A percentile compares a stretch with the other conserved stretches of the same genome.
phyloP scores from a whole-genome alignment of 2,113 vertebrate species.

The Leuciscus idus region DNA sequence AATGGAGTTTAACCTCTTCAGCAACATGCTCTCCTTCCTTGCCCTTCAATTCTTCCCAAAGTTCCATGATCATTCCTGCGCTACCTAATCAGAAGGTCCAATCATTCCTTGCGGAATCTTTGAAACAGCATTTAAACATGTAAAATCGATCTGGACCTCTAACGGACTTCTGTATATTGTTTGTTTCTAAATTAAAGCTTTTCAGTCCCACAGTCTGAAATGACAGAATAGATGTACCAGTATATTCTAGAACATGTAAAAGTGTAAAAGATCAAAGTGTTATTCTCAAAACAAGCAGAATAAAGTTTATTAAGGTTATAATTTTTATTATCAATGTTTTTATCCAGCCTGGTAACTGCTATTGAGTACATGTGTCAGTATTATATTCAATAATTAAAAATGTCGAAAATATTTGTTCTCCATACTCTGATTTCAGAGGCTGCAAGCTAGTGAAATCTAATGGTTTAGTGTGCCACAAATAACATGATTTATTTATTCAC shows the following conservation, averaged over 20 bases:
- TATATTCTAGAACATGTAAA: conserved; percentile 77
- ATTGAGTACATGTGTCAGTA: conserved; percentile 84
- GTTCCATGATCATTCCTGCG: conserved; percentile 57
- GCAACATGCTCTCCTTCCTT: conserved; percentile 18
- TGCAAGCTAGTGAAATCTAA: background rate
- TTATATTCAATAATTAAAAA: conserved; percentile 81
- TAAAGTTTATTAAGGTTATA: conserved; percentile 68
- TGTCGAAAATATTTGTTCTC: conserved; percentile 71
- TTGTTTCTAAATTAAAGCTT: conserved; percentile 61
- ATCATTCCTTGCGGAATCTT: conserved; percentile 36
- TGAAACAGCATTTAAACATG: conserved; percentile 49
- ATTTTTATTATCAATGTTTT: conserved; percentile 84
- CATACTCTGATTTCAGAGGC: conserved; percentile 12
- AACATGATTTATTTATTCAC: conserved; percentile 20
- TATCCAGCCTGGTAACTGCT: conserved; percentile 81
- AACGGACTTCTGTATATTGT: conserved; percentile 60
- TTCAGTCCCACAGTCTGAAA: conserved; percentile 70
- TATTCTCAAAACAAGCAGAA: conserved; percentile 70
- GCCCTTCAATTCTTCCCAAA: conserved; percentile 68
- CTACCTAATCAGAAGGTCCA: conserved; percentile 53
- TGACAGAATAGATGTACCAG: conserved; percentile 77
- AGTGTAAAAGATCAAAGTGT: conserved; percentile 67
- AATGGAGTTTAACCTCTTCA: background rate
- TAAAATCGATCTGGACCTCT: conserved; percentile 55
- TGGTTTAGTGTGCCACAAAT: background rate